Base-by-base conservation (phyloP, 1,140 invertebrate species). In the Conus ventricosus region DNA sequence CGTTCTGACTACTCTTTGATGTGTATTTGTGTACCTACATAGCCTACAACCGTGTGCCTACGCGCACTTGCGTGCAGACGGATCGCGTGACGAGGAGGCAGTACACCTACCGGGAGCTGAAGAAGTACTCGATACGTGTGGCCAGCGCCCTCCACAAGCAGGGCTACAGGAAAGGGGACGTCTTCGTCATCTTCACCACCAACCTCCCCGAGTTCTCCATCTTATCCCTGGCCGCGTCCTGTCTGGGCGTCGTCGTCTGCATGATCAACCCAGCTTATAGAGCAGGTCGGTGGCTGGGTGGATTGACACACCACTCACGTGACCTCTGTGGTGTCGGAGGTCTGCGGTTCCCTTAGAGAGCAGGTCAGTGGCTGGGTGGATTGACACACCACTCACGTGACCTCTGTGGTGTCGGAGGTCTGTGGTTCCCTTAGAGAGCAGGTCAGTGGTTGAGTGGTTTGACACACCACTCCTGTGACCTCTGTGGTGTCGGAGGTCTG, bases 231-330 rank as follows among this genome's bases (percentile, higher is more conserved):
- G 98, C 97, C 4, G 96, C 96, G 82, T 92, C 97, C 4, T 96
- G 97, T 90, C 96, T 97, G 51, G 97, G 97, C 0, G 95, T 97
- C 0, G 92, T 97, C 11, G 96, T 97, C 5, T 97, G 97, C 11
- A 97, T 97, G 0, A 95, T 97, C 0, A 98, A 98, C 95, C 97
- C 97, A 3, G 93, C 97, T 71, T 98, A 98, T 92, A 98, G 97
- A 11, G 90, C 96, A 92, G 96, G 98, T 98, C 85, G 75, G 87
- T 87, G 27, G 75, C n/a, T 10, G 27, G 23, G 10, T n/a, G 10
- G 60, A 63, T 63, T 63, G 17, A 20, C 10, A 63, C 60, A 63
- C 11, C 11, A 13, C 60, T 20, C 60, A 63, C 20, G 23, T 4
- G 67, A 17, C 11, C 20, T 0, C 20, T 13, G 39, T 39, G 39